Conservation (phyloP, 2,113 vertebrate genomes). For the Lynx canadensis region DNA sequence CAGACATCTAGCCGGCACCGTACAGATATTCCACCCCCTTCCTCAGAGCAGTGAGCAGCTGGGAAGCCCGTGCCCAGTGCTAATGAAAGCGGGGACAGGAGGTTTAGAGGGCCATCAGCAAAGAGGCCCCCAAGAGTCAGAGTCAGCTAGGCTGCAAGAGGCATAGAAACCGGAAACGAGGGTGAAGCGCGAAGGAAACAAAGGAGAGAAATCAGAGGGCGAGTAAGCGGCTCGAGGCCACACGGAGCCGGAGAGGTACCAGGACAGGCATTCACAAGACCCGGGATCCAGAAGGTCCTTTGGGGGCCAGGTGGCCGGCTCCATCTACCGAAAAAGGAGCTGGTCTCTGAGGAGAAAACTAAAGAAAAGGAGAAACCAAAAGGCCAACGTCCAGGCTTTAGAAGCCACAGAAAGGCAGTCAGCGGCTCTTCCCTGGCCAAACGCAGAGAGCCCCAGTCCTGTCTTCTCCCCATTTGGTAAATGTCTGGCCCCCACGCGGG, state of each 20-base stretch:
- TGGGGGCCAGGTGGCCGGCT: background rate
- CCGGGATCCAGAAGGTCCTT: background rate
- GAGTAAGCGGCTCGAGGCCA: background rate
- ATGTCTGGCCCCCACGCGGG: background rate
- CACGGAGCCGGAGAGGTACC: background rate
- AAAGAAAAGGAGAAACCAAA: slow-evolving; percentile 16
- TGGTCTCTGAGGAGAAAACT: slow-evolving; percentile 37
- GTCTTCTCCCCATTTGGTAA: slow-evolving; percentile 3
- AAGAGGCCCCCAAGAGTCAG: background rate
- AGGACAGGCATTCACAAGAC: background rate
- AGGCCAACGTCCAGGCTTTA: background rate
- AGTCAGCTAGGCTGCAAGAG: background rate
- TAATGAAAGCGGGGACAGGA: background rate
- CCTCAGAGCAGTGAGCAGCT: background rate
- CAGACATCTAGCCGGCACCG: background rate
- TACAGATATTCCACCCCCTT: background rate
- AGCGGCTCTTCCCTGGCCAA: background rate
- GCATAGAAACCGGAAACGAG: background rate
- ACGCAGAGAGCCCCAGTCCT: background rate
- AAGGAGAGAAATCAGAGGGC: background rate
- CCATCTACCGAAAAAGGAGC: background rate
- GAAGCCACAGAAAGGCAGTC: background rate
- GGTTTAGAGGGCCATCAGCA: background rate
- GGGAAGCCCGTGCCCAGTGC: background rate
- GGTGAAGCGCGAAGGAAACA: background rate